phyloP scores from a whole-genome alignment of 2,797 vertebrate species.

The Emys orbicularis region DNA sequence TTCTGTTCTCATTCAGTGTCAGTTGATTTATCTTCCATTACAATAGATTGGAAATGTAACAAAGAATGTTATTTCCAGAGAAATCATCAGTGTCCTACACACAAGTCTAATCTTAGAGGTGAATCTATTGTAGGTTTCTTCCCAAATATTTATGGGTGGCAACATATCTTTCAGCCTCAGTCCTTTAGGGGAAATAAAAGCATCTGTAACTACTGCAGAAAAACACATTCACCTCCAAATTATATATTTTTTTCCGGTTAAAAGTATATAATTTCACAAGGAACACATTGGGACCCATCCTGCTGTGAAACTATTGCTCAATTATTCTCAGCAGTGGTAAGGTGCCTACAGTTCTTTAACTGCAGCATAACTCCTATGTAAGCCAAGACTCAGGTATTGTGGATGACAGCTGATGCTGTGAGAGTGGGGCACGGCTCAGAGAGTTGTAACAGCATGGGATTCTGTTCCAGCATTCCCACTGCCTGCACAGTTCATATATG shows the following conservation, averaged over 20 bases:
- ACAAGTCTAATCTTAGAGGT: slow-evolving; percentile 42
- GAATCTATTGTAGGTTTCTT: slow-evolving; percentile 55
- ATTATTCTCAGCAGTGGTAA: slow-evolving; percentile 75
- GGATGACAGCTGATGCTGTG: slow-evolving; percentile 49
- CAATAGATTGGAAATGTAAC: slow-evolving; percentile 2
- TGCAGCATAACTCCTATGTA: slow-evolving; percentile 55
- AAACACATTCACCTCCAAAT: slow-evolving; percentile 75
- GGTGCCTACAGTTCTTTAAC: slow-evolving; percentile 60
- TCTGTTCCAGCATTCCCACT: slow-evolving; percentile 47
- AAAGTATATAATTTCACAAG: slow-evolving; percentile 79
- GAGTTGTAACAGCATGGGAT: neutral
- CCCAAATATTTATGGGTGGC: slow-evolving; percentile 47
- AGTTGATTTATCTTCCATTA: slow-evolving; percentile 13
- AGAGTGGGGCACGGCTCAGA: slow-evolving; percentile 1
- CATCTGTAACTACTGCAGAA: slow-evolving; percentile 55
- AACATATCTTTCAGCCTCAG: slow-evolving; percentile 60
- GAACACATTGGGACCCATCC: slow-evolving; percentile 67
- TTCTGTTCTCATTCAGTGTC: neutral
- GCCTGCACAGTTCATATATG: slow-evolving; percentile 43
- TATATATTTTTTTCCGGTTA: slow-evolving; percentile 75
- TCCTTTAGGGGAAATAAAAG: slow-evolving; percentile 76
- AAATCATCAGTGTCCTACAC: neutral
- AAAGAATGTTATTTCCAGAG: slow-evolving; percentile 2
- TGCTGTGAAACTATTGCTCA: slow-evolving; percentile 78
- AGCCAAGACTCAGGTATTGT: slow-evolving; percentile 45